Evolutionary conservation across 2,888 invertebrate genomes (phyloP).

Genomic region (Tenthredo notha): DNA sequence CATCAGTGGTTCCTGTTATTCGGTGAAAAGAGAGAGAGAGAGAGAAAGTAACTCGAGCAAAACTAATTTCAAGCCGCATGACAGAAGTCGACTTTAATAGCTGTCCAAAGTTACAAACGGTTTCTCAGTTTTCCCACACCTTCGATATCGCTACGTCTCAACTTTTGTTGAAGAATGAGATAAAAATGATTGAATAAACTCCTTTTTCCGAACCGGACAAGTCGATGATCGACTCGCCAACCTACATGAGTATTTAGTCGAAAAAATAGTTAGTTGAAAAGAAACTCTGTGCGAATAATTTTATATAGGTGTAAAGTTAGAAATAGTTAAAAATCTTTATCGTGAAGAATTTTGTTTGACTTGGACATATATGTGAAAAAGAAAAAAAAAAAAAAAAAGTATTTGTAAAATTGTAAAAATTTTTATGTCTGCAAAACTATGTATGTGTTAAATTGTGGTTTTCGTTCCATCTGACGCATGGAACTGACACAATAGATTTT

Average conservation of each 20-base stretch:
- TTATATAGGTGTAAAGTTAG: not conserved
- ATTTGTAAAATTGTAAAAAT: not conserved
- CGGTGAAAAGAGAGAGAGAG: slow-evolving; percentile 14
- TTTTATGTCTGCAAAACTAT: not conserved
- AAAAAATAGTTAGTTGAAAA: not conserved
- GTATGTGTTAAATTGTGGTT: not conserved
- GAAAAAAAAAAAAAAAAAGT: no score
- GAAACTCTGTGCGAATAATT: not conserved
- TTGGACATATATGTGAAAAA: not conserved
- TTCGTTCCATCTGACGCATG: slow-evolving; percentile 1
- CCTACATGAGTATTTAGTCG: no score
- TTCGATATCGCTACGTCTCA: slow-evolving; percentile 7
- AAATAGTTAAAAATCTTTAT: not conserved
- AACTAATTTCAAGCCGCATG: slow-evolving; percentile 73
- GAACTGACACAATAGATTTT: slow-evolving; percentile 19
- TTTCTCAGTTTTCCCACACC: slow-evolving; percentile 24
- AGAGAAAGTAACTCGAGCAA: slow-evolving; percentile 63
- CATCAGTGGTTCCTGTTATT: slow-evolving; percentile 65
- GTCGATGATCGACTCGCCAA: no score
- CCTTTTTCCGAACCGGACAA: no score
- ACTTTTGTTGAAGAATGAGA: slow-evolving; percentile 35
- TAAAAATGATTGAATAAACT: slow-evolving; percentile 34
- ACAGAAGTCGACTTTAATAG: slow-evolving; percentile 71
- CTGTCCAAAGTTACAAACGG: slow-evolving; percentile 68
- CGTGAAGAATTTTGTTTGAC: not conserved